phyloP scores from a whole-genome alignment of 2,888 invertebrate species.

The Enchytraeus crypticus region DNA sequence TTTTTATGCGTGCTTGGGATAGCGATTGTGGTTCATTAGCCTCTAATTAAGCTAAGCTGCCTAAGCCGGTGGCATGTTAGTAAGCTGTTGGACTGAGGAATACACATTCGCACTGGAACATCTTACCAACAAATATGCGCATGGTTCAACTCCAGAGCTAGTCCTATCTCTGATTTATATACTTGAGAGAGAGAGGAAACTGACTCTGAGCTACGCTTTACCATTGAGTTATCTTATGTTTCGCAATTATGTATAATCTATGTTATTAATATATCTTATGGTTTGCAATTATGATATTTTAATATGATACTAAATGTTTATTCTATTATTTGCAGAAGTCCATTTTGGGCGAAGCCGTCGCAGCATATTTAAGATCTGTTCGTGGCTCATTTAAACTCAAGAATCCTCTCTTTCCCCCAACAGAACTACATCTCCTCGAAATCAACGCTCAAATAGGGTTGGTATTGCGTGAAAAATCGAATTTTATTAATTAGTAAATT shows the following conservation, averaged over 20 bases:
- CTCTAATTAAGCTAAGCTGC: too few species aligned
- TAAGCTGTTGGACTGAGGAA: too few species aligned
- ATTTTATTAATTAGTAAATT: neutral
- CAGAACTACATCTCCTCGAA: neutral
- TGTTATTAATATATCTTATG: neutral
- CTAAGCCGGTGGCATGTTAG: too few species aligned
- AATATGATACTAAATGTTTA: neutral
- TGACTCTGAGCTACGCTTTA: too few species aligned
- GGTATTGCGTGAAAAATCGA: neutral
- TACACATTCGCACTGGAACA: too few species aligned
- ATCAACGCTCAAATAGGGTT: neutral
- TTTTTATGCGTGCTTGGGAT: too few species aligned
- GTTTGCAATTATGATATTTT: neutral
- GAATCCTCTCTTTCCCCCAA: constrained; percentile 5
- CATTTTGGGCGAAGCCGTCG: neutral
- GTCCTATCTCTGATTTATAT: too few species aligned
- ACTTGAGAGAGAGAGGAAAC: too few species aligned
- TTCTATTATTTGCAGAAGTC: constrained; percentile 1
- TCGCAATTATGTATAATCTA: neutral
- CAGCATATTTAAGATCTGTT: neutral
- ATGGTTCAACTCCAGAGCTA: too few species aligned
- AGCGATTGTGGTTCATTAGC: too few species aligned
- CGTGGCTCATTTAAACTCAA: neutral
- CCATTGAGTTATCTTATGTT: too few species aligned
- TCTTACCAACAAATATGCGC: too few species aligned